phyloP scores from a whole-genome alignment of 2,888 invertebrate species.

The Zele albiditarsus region DNA sequence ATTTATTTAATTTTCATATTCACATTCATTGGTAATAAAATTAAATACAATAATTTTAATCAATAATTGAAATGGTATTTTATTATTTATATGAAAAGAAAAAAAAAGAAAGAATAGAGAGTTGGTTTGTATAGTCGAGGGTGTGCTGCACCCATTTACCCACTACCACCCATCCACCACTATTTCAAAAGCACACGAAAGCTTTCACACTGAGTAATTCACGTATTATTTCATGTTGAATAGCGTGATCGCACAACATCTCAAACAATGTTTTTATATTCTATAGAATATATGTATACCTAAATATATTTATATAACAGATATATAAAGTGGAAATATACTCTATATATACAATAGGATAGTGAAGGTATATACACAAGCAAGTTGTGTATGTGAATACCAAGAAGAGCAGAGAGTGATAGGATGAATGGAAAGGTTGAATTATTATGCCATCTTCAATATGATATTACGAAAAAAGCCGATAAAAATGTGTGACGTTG shows the following conservation, averaged over 20 bases:
- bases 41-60: too few relatives aligned
- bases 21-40: too few relatives aligned
- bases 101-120: too few relatives aligned
- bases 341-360: not conserved
- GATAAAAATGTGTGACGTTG: not conserved
- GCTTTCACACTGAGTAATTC: constrained; percentile 15
- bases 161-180: too few relatives aligned
- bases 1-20: too few relatives aligned
- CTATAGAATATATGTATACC: too few relatives aligned
- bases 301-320: too few relatives aligned
- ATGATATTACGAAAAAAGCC: not conserved
- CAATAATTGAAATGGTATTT: too few relatives aligned
- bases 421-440: not conserved
- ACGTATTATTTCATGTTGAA: constrained; percentile 14
- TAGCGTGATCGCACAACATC: constrained; percentile 34
- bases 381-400: not conserved
- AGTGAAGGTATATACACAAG: not conserved
- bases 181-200: constrained; percentile 19
- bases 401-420: not conserved
- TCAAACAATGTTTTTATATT: not conserved
- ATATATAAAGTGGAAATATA: not conserved
- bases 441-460: constrained; percentile 5
- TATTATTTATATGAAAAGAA: too few relatives aligned
- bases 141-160: too few relatives aligned
- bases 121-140: too few relatives aligned